These are phyloP conservation scores for Leptinotarsa undecemlineata DNA, from an alignment of 1,140 invertebrate species.

Conservation along the genomic window DNA sequence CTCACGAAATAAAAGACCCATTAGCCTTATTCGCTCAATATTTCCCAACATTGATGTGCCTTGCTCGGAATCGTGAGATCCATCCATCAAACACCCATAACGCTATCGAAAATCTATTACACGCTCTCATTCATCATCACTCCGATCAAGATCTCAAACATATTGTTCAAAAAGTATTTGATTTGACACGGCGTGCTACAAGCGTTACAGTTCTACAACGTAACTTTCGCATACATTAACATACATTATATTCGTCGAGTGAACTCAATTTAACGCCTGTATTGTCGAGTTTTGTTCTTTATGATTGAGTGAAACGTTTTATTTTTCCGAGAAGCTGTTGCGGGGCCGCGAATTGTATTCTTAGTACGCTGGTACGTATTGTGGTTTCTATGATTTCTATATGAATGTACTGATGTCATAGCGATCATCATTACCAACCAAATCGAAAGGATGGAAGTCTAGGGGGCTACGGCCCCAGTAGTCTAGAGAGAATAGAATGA, in stretches of 20 bases:
- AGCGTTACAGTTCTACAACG: slow-evolving; percentile 18
- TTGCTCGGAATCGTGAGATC: neutral
- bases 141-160: slow-evolving; percentile 4
- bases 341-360: too few species aligned
- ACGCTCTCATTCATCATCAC: slow-evolving; percentile 4
- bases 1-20: too few species aligned
- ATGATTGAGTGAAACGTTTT: too few species aligned
- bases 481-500: too few species aligned
- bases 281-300: neutral
- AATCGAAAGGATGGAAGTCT: too few species aligned
- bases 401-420: too few species aligned
- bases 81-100: slow-evolving; percentile 2
- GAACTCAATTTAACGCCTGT: neutral
- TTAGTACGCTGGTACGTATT: too few species aligned
- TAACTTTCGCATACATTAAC: slow-evolving; percentile 14
- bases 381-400: too few species aligned
- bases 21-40: too few species aligned
- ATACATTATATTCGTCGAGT: slow-evolving; percentile 3
- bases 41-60: neutral
- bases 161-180: neutral
- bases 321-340: too few species aligned
- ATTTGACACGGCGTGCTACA: slow-evolving; percentile 13
- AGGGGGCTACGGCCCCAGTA: too few species aligned
- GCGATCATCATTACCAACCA: too few species aligned
- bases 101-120: slow-evolving; percentile 8